Conservation (phyloP, 2,113 vertebrate genomes). For the Corythoichthys haematopterus region DNA sequence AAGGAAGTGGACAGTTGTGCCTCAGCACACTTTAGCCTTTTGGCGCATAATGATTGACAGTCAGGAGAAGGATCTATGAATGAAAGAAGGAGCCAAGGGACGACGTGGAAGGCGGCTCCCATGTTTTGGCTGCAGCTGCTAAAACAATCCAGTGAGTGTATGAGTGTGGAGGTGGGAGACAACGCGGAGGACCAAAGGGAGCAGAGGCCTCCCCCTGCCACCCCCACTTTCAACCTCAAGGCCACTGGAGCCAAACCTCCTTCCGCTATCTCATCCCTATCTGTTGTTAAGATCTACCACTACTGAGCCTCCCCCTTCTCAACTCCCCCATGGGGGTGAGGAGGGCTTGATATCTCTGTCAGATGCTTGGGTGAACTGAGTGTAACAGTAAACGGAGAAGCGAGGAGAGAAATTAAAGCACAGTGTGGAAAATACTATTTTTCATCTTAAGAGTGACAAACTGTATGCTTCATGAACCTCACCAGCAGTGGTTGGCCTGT, state of each 20-base stretch:
- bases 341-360: conserved; percentile 59
- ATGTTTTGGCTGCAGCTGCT: conserved; percentile 66
- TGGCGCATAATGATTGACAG: conserved; percentile 20
- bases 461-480: conserved; percentile 15
- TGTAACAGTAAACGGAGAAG: conserved; percentile 58
- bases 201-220: conserved; percentile 27
- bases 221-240: conserved; percentile 12
- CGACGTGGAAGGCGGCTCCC: conserved; percentile 18
- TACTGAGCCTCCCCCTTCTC: conserved; percentile 25
- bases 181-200: conserved; percentile 40
- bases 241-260: conserved; percentile 24
- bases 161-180: conserved; percentile 50
- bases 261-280: conserved; percentile 38
- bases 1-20: conserved; percentile 58
- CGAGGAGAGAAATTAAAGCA: conserved; percentile 43
- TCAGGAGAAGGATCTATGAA: conserved; percentile 4
- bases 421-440: background rate
- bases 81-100: conserved; percentile 4
- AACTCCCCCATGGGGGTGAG: conserved; percentile 33
- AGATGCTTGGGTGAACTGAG: conserved; percentile 53
- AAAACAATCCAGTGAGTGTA: conserved; percentile 66
- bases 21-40: conserved; percentile 44
- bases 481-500: no score
- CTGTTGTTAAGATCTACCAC: conserved; percentile 52
- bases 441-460: conserved; percentile 17